Evolutionary conservation across 1,140 invertebrate genomes (phyloP).

Genomic region (Temnothorax longispinosus): DNA sequence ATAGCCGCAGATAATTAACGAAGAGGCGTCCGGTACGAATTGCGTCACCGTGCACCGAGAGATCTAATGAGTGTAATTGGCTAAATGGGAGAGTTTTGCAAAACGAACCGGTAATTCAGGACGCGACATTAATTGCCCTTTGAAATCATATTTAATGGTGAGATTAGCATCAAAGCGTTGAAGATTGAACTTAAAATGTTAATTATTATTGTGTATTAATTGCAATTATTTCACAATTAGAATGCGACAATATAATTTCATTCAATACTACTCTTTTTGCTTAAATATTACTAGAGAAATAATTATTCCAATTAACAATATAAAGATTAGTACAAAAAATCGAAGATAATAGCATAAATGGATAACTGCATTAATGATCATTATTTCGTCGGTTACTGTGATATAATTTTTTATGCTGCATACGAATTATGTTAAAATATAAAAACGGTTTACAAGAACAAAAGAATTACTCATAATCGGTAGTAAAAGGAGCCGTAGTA

Average conservation of each 20-base stretch:
- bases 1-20: constrained; percentile 35
- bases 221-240: background rate
- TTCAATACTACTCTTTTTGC: background rate
- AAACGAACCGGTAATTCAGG: background rate
- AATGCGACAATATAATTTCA: background rate
- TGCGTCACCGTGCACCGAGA: constrained; percentile 26
- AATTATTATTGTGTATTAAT: constrained; percentile 25
- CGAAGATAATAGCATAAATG: background rate
- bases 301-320: background rate
- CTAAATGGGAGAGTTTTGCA: constrained; percentile 13
- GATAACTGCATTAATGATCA: background rate
- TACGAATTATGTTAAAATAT: background rate
- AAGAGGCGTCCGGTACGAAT: constrained; percentile 20
- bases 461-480: constrained; percentile 64
- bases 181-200: background rate
- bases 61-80: constrained; percentile 43
- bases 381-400: background rate
- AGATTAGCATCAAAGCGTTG: background rate
- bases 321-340: background rate
- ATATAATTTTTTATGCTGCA: background rate
- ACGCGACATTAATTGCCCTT: constrained; percentile 15
- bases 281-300: background rate
- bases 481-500: background rate
- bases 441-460: background rate
- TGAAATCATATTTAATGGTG: constrained; percentile 12